Evolutionary conservation across 2,888 invertebrate species (phyloP), one percentile per base, ranked within the genome.

Genomic region (Laspeyria flexula): DNA sequence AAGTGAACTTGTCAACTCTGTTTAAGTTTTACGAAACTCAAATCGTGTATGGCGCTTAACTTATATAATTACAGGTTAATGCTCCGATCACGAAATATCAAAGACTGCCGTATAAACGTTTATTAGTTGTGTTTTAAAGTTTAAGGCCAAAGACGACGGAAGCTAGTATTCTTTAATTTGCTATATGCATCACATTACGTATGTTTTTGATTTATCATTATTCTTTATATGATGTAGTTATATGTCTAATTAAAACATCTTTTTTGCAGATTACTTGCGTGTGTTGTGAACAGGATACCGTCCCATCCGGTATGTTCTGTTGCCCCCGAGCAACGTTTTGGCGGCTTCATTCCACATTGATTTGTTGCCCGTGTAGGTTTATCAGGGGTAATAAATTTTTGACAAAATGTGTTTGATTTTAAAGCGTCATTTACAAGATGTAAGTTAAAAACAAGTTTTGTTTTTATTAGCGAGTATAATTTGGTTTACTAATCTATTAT

Each of bases 61-160:
- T 31, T 47, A 45, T 39, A 44, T 40, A 50, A 50, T 18, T 16
- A 37, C 49, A 64, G 70, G 67, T 75, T 62, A 74, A 60, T 38
- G 69, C 44, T 55, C 65, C 53, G 44, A 41, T 58, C 53, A 55
- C 21, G 45, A 55, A 50, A 3, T 25, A 39, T 18, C 3, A 38
- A 15, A 31, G 10, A 31, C 23, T 23, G 13, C 13, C 31, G 25
- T 39, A 40, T 39, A 25, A 33, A 46, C 10, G 6, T 16, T 35
- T 35, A 16, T 43, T 12, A 35, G 3, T 18, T 15, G 18, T n/a
- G 23, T 37, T 37, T 37, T 33, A 42, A 42, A 51, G 38, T 42
- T 35, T 45, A 42, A 52, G 40, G 45, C 31, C 52, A 46, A 35
- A 16, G 11, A 40, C 13, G 25, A 35, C 33, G 43, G 31, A 44